Percentiles rank a stretch among this genome's conserved stretches.
phyloP scores from a whole-genome alignment of 2,888 invertebrate species.

The Drosophila emarginata region DNA sequence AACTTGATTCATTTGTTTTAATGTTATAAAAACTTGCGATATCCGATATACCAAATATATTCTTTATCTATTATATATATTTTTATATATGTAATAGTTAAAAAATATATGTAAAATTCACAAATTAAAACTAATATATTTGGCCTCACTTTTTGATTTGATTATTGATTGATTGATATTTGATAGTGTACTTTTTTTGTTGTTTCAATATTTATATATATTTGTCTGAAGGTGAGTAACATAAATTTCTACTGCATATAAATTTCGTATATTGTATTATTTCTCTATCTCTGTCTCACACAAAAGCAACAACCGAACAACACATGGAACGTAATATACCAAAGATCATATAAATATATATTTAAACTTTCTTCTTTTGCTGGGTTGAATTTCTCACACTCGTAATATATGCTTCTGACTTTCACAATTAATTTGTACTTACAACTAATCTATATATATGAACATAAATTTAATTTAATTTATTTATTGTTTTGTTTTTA shows the following conservation, averaged over 20 bases:
- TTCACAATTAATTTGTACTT: constrained; percentile 34
- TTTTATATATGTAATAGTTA: not conserved
- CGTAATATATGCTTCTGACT: constrained; percentile 24
- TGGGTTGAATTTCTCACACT: constrained; percentile 43
- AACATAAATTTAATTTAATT: constrained; percentile 29
- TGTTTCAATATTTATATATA: constrained; percentile 17
- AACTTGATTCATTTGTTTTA: no score
- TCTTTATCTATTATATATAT: constrained; percentile 1
- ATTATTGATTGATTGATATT: constrained; percentile 5
- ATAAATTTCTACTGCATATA: not conserved
- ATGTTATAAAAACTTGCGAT: no score
- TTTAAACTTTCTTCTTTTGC: constrained; percentile 35
- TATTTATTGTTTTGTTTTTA: constrained; percentile 55
- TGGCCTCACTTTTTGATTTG: constrained; percentile 39
- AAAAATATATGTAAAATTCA: not conserved
- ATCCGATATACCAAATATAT: no score
- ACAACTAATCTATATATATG: not conserved
- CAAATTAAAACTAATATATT: no score
- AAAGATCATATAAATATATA: constrained; percentile 33
- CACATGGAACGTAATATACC: constrained; percentile 26
- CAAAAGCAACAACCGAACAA: constrained; percentile 8
- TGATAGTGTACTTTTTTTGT: constrained; percentile 6
- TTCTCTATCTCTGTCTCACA: not conserved
- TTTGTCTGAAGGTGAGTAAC: constrained; percentile 10
- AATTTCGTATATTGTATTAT: not conserved